Evolutionary conservation across 92 coral and sea anemone genomes (phyloP).

Genomic region (Blastomussa wellsi): DNA sequence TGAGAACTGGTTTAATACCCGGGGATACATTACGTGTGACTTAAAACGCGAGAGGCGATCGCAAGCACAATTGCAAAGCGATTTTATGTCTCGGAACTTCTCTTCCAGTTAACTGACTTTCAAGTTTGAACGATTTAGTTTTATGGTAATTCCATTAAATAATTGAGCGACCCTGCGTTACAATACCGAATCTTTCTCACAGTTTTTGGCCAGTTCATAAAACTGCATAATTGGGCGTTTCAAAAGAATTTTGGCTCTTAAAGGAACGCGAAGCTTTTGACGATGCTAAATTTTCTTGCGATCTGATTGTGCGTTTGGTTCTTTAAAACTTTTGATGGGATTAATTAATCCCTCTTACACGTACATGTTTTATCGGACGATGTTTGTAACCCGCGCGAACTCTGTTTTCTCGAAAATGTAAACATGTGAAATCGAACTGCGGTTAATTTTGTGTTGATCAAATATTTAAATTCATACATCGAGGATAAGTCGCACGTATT

Average conservation of each 20-base stretch:
- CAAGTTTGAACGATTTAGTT: neutral
- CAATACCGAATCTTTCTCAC: neutral
- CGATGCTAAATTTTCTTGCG: neutral
- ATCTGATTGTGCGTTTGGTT: conserved; percentile 24
- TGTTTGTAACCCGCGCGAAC: neutral
- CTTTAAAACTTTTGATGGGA: conserved; percentile 9
- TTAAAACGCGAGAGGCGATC: neutral
- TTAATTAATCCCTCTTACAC: conserved; percentile 19
- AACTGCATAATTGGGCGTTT: neutral
- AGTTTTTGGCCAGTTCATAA: neutral
- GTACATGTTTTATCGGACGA: neutral
- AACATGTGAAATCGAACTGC: neutral
- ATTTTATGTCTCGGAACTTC: neutral
- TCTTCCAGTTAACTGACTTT: conserved; percentile 9
- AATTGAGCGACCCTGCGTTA: neutral
- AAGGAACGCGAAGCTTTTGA: neutral
- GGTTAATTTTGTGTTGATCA: neutral
- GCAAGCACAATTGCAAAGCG: neutral
- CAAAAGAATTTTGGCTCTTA: neutral
- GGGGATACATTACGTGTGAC: neutral
- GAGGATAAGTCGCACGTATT: conserved; percentile 7
- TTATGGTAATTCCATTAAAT: conserved; percentile 26
- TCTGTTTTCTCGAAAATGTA: neutral
- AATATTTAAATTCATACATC: neutral
- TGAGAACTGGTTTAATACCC: neutral